phyloP scores from a whole-genome alignment of 2,888 invertebrate species.

The Lasius fuliginosus region DNA sequence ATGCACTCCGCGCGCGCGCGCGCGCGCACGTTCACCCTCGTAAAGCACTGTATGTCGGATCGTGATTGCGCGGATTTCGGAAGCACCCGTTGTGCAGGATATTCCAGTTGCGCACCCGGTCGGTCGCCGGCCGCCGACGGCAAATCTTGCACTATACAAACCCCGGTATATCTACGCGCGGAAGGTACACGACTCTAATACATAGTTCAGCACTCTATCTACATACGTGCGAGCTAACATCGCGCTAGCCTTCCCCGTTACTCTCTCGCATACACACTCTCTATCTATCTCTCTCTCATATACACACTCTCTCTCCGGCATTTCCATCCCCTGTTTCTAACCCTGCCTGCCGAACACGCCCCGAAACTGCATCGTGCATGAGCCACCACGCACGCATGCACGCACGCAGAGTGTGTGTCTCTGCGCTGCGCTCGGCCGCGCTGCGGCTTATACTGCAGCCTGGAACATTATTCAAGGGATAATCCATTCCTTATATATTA shows the following conservation, averaged over 20 bases:
- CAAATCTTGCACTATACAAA: conserved; percentile 82
- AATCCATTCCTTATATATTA: conserved; percentile 82
- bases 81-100: conserved; percentile 79
- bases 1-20: conserved; percentile 31
- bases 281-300: conserved; percentile 46
- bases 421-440: conserved; percentile 59
- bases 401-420: conserved; percentile 21
- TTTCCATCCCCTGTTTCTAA: conserved; percentile 75
- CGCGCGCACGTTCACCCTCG: conserved; percentile 51
- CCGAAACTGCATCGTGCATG: conserved; percentile 64
- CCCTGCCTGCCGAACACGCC: conserved; percentile 72
- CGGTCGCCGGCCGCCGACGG: conserved; percentile 73
- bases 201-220: conserved; percentile 84
- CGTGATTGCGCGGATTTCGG: conserved; percentile 64
- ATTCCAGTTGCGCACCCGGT: conserved; percentile 63
- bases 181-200: conserved; percentile 82
- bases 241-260: conserved; percentile 78
- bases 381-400: conserved; percentile 44
- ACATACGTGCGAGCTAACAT: conserved; percentile 82
- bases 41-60: conserved; percentile 66
- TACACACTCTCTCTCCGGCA: conserved; percentile 36
- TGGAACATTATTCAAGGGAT: conserved; percentile 82
- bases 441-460: conserved; percentile 74
- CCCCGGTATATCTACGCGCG: conserved; percentile 76
- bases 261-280: conserved; percentile 31